Evolutionary conservation across 2,113 vertebrate genomes (phyloP).

Genomic region (Cavia aperea): DNA sequence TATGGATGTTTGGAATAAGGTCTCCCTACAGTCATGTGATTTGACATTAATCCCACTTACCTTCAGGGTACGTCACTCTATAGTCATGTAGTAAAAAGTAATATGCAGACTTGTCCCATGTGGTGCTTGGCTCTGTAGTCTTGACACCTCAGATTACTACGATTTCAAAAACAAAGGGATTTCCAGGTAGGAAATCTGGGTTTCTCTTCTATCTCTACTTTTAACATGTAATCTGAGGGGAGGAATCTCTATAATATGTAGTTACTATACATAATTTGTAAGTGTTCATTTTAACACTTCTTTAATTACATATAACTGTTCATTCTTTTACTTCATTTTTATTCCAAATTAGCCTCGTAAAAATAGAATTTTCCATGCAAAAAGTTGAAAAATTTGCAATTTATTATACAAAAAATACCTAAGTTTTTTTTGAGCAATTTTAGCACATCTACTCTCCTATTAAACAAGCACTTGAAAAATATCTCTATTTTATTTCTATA

Average conservation of each 20-base stretch:
- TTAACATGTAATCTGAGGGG: neutral
- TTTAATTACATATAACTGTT: neutral
- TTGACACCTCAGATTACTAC: neutral
- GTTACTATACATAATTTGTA: neutral
- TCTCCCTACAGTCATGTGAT: neutral
- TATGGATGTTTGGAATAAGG: neutral
- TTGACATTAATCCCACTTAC: neutral
- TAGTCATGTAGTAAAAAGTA: neutral
- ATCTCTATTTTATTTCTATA: neutral
- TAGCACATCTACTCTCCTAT: neutral
- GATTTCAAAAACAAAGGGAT: neutral
- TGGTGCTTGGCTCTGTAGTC: neutral
- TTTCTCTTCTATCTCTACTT: neutral
- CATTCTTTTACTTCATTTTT: neutral
- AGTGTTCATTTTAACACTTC: neutral
- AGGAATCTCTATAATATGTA: neutral
- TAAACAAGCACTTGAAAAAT: slow-evolving; percentile 31
- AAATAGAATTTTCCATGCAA: neutral
- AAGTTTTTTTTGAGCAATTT: neutral
- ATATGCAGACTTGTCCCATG: neutral
- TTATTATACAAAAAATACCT: neutral
- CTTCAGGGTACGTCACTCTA: neutral
- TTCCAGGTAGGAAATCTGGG: neutral
- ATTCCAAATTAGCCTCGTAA: neutral
- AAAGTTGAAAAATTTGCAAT: neutral